Percentiles rank a stretch among this genome's conserved stretches.
phyloP scores from a whole-genome alignment of 2,888 invertebrate genomes.

The Catocala sponsa region DNA sequence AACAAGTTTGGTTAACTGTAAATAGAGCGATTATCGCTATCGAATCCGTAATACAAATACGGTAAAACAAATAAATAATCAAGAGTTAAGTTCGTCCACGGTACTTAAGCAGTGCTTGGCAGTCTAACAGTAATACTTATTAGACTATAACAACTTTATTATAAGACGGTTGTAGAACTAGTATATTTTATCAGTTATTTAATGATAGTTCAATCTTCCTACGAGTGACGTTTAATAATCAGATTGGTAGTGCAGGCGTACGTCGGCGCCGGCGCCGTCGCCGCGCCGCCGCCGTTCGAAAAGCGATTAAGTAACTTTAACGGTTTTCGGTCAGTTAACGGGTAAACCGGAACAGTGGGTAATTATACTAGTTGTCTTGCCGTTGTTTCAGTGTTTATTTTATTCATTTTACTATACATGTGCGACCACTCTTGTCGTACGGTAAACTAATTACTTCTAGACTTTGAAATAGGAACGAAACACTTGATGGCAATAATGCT shows the following conservation, averaged over 20 bases:
- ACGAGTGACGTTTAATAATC: conserved; percentile 46
- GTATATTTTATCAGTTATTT: too few relatives aligned
- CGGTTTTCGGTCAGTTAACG: conserved; percentile 59
- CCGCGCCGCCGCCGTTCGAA: conserved; percentile 24
- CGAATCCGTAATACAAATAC: too few relatives aligned
- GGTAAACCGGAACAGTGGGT: conserved; percentile 65
- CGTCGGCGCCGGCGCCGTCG: conserved; percentile 20
- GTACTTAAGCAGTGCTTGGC: too few relatives aligned
- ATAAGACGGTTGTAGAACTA: too few relatives aligned
- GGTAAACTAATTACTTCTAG: conserved; percentile 54
- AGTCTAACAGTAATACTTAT: too few relatives aligned
- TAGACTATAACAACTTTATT: too few relatives aligned
- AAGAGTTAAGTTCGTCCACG: too few relatives aligned
- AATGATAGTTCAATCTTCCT: conserved; percentile 37
- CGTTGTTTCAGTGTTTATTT: conserved; percentile 63
- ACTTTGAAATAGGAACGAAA: background rate
- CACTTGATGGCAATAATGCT: too few relatives aligned
- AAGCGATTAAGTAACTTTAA: conserved; percentile 66
- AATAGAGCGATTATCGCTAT: too few relatives aligned
- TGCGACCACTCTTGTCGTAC: conserved; percentile 44
- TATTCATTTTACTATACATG: conserved; percentile 60
- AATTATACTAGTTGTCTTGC: conserved; percentile 64
- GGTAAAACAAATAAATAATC: too few relatives aligned
- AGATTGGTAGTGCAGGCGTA: conserved; percentile 26
- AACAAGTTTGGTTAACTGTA: too few relatives aligned